Base-by-base conservation (phyloP, 2,888 invertebrate species). In the Leucozona laternaria region DNA sequence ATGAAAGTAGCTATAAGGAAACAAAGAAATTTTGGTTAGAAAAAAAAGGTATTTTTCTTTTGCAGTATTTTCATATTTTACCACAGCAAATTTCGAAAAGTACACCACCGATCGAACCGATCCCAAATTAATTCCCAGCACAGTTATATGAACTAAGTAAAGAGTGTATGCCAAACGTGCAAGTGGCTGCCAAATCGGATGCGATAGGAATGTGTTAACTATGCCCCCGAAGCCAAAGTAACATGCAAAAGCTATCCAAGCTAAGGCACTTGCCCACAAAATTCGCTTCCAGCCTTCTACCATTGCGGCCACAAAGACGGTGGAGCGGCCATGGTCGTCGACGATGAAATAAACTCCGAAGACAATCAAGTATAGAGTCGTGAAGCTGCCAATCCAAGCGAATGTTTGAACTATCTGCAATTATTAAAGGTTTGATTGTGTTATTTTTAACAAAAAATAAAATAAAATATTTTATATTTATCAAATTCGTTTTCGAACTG, bases 241-340 rank as follows among this genome's bases (percentile, higher is more conserved):
- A 15, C 89, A 89, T 11, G 88, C 85, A 60, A 88, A 89, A 25
- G 88, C 76, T 17, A 89, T 88, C 88, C 88, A 89, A 7, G 86
- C 50, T 2, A 89, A 15, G 2, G 85, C 58, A 0, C 86, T 60
- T 10, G 88, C 66, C 88, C 89, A 89, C n/a, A 72, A 43, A 11
- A 82, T 34, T 15, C 88, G 73, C 15, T 78, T 79, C n/a, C 86
- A 76, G 11, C 88, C 60, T 28, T 84, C 85, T 55, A 72, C 88
- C 34, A 66, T 34, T 50, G 66, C 7, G 15, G 48, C 66, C 15
- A 50, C 4, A 10, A 66, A 22, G 0, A 15, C 34, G 8, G 34
- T 50, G 0, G 31, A 20, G 2, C 5, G 31, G 4, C 48, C 34
- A 4, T 50, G 1, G 8, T 31, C 15, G 7, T 34, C 10, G 22